These are phyloP conservation scores for Pachyrhynchus sulphureomaculatus DNA, from an alignment of 1,140 invertebrate genomes.

Conservation along the genomic window DNA sequence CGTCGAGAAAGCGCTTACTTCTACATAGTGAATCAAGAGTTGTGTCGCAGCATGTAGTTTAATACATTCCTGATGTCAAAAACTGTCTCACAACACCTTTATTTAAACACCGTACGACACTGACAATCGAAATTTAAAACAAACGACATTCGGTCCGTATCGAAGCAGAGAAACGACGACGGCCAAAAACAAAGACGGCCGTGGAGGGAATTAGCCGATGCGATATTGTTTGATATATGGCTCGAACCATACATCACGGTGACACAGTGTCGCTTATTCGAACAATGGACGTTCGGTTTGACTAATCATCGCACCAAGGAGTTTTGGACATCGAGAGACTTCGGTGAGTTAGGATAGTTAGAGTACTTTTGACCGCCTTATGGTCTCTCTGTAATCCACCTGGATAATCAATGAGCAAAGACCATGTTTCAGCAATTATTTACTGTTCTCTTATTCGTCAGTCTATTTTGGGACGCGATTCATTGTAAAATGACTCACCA, in stretches of 20 bases:
- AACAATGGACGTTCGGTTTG: conserved; percentile 32
- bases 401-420: too few species aligned
- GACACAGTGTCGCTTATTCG: conserved; percentile 31
- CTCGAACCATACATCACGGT: conserved; percentile 30
- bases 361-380: too few species aligned
- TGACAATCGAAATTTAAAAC: conserved; percentile 26
- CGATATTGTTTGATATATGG: conserved; percentile 35
- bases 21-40: too few species aligned
- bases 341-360: neutral
- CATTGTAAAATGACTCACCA: too few species aligned
- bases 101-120: conserved; percentile 1
- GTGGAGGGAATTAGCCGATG: conserved; percentile 32
- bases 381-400: too few species aligned
- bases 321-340: conserved; percentile 22
- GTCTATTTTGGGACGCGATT: too few species aligned
- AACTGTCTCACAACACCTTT: too few species aligned
- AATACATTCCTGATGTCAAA: too few species aligned
- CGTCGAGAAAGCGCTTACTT: too few species aligned
- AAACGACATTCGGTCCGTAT: conserved; percentile 28
- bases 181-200: conserved; percentile 29
- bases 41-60: too few species aligned
- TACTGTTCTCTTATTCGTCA: too few species aligned
- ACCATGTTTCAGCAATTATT: too few species aligned
- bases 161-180: conserved; percentile 31
- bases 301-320: conserved; percentile 34